A percentile compares a stretch with the other conserved stretches of the same genome.
phyloP scores from a whole-genome alignment of 2,113 vertebrate species.

The Pterocles gutturalis region DNA sequence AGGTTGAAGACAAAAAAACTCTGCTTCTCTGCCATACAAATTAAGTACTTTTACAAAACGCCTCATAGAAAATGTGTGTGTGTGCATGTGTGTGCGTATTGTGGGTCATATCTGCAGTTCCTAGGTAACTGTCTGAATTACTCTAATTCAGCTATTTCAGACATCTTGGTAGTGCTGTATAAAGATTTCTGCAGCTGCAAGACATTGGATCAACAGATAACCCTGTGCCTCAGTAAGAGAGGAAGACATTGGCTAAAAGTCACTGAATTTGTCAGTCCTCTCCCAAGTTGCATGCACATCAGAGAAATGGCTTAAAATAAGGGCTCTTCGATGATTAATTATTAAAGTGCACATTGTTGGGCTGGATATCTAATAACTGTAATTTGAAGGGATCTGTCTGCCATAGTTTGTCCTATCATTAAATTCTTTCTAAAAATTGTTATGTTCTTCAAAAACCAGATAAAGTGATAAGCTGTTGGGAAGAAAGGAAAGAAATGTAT shows the following conservation, averaged over 20 bases:
- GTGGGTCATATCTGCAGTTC: neutral
- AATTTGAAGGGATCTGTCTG: neutral
- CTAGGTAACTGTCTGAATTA: neutral
- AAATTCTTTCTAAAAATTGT: neutral
- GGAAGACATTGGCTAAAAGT: neutral
- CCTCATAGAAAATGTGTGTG: neutral
- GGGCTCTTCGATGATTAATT: neutral
- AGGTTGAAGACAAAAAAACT: neutral
- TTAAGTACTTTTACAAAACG: neutral
- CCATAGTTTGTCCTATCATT: neutral
- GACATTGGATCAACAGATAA: neutral
- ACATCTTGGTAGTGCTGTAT: neutral
- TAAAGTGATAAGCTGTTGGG: neutral
- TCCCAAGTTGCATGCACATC: neutral
- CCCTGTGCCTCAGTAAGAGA: neutral
- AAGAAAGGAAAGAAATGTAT: neutral
- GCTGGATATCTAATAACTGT: neutral
- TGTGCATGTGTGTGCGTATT: fast-evolving
- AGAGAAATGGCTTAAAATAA: neutral
- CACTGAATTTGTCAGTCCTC: neutral
- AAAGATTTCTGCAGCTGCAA: neutral
- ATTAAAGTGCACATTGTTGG: neutral
- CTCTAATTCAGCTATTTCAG: neutral
- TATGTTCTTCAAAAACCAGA: neutral
- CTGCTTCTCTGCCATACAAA: neutral